Evolutionary conservation across 2,797 vertebrate genomes (phyloP).

Genomic region (Hydrocynus forskahlii): DNA sequence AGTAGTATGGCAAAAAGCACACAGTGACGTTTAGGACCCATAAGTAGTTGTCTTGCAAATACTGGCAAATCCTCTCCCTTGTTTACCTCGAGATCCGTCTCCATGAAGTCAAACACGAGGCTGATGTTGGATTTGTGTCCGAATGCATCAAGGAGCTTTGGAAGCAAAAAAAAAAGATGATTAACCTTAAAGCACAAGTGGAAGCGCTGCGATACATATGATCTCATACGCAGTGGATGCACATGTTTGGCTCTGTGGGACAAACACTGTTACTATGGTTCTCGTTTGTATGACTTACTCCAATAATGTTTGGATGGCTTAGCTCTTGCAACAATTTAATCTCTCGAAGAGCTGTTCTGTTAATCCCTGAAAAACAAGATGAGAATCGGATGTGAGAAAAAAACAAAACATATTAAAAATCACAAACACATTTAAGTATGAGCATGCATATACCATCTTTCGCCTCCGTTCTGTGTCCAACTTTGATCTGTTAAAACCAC

Average conservation of each 20-base stretch:
- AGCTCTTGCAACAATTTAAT: slow-evolving; percentile 96
- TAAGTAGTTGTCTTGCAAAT: slow-evolving; percentile 13
- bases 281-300: slow-evolving; percentile 79
- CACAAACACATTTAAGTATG: not conserved
- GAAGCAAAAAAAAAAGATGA: not conserved
- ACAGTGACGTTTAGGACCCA: not conserved
- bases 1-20: slow-evolving; percentile 3
- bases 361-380: slow-evolving; percentile 83
- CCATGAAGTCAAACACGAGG: slow-evolving; percentile 98
- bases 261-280: not conserved
- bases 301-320: slow-evolving; percentile 96
- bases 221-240: not conserved
- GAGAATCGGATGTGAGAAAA: not conserved
- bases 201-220: not conserved
- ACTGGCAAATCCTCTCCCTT: not conserved
- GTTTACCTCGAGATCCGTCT: slow-evolving; percentile 95
- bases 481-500: slow-evolving; percentile 85
- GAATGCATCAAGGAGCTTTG: slow-evolving; percentile 94
- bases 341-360: slow-evolving; percentile 94
- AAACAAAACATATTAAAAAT: not conserved
- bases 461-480: slow-evolving; percentile 95
- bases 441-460: slow-evolving; percentile 87
- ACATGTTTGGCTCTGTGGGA: not conserved
- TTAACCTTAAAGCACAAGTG: not conserved
- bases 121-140: slow-evolving; percentile 99